Evolutionary conservation across 2,888 invertebrate genomes (phyloP).

Genomic region (Allophyes oxyacanthae): DNA sequence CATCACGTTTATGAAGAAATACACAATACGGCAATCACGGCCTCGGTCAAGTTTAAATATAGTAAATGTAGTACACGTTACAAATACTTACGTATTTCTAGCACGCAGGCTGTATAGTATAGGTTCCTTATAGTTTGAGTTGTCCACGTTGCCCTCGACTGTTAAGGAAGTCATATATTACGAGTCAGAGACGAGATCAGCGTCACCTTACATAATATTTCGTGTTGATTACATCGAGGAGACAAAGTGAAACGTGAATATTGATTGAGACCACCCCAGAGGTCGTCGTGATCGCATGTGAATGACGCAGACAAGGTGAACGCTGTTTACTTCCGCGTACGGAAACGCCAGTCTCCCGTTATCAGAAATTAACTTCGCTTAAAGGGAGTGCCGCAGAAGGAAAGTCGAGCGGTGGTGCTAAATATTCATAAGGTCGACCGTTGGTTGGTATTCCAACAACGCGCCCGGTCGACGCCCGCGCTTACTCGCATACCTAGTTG

Average conservation of each 20-base stretch:
- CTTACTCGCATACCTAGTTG: slow-evolving; percentile 67
- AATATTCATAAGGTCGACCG: slow-evolving; percentile 81
- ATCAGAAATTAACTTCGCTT: slow-evolving; percentile 63
- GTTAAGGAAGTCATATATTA: slow-evolving; percentile 9
- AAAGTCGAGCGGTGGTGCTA: slow-evolving; percentile 76
- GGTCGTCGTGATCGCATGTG: slow-evolving; percentile 40
- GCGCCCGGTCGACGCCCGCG: slow-evolving; percentile 78
- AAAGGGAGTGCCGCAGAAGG: slow-evolving; percentile 76
- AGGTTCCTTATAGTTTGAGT: slow-evolving; percentile 1
- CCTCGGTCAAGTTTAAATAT: slow-evolving; percentile 53
- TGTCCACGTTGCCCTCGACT: slow-evolving; percentile 8
- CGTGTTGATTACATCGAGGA: slow-evolving; percentile 31
- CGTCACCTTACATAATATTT: slow-evolving; percentile 35
- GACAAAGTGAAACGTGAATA: slow-evolving; percentile 53
- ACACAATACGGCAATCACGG: slow-evolving; percentile 37
- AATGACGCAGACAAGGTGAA: slow-evolving; percentile 62
- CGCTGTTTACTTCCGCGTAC: slow-evolving; percentile 63
- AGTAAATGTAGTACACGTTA: slow-evolving; percentile 20
- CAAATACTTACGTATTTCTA: slow-evolving; percentile 16
- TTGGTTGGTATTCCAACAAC: slow-evolving; percentile 77
- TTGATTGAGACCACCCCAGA: slow-evolving; percentile 39
- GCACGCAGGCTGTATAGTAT: slow-evolving; percentile 9
- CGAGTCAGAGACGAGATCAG: slow-evolving; percentile 25
- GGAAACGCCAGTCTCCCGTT: slow-evolving; percentile 71
- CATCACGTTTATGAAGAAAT: slow-evolving; percentile 39